Conservation (phyloP, 2,888 invertebrate species). For the Leucania comma region DNA sequence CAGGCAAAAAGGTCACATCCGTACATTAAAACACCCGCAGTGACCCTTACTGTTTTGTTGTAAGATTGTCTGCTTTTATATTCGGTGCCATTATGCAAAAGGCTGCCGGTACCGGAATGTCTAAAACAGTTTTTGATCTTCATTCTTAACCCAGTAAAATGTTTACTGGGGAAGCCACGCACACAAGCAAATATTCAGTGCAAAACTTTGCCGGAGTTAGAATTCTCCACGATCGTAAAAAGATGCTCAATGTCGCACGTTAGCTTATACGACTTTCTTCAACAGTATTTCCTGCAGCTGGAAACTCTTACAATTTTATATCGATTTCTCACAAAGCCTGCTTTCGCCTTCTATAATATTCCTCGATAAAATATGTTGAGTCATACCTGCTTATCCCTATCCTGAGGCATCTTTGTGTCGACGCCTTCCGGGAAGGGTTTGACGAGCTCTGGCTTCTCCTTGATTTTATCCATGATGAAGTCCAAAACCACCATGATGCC, state of each 20-base stretch:
- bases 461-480: constrained; percentile 98
- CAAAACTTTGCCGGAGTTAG: constrained; percentile 26
- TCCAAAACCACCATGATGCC: constrained; percentile 97
- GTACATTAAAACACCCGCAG: constrained; percentile 28
- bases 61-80: constrained; percentile 20
- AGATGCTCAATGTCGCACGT: constrained; percentile 23
- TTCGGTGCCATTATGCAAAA: constrained; percentile 14
- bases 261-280: constrained; percentile 22
- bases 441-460: constrained; percentile 97
- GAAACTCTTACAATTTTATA: constrained; percentile 13
- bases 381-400: constrained; percentile 95
- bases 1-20: constrained; percentile 42
- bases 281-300: constrained; percentile 9
- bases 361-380: neutral
- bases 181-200: constrained; percentile 15
- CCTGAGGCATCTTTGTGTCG: constrained; percentile 96
- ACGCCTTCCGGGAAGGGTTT: constrained; percentile 95
- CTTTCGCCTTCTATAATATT: neutral
- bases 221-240: constrained; percentile 33
- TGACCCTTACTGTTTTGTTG: constrained; percentile 35
- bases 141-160: constrained; percentile 9
- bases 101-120: constrained; percentile 3
- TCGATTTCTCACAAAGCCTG: constrained; percentile 21
- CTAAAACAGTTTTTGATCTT: constrained; percentile 32
- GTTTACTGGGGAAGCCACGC: neutral